Base-by-base conservation (phyloP, 1,140 invertebrate genomes). In the Papilio glaucus region DNA sequence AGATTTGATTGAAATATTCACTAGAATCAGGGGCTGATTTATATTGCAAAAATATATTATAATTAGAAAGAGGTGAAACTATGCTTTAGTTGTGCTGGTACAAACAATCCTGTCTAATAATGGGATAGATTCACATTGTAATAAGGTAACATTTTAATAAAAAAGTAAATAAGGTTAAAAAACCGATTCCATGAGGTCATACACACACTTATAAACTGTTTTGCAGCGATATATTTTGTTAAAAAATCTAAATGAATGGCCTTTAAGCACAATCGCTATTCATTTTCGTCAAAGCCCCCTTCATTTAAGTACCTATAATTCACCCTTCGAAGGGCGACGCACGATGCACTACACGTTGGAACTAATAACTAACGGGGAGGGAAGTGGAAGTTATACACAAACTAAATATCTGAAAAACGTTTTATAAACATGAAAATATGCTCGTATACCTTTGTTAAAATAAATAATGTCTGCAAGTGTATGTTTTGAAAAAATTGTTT, bases 1-100 rank as follows among this genome's bases (percentile, higher is more conserved):
- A 49, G n/a, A 68, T 68, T 68, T 42, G 41, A 29, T 68, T 68
- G n/a, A 42, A 68, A 68, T 45, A n/a, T 68, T 68, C 18, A 57
- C 49, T 4, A 57, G 49, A 57, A 57, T 4, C 49, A 21, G 21
- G 0, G 18, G 49, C 7, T 57, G 21, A 57, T 26, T 57, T 57
- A 57, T 9, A 26, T 57, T 21, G 49, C 21, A 57, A 65, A 41
- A 39, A 61, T 26, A 24, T 41, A 24, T 65, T 65, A 37, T 18
- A 65, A 39, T 37, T 8, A 21, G 12, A 9, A 41, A 41, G 18
- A 0, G 24, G 5, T 57, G 3, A 57, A 57, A 26, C 49, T 24
- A 13, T 4, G 4, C 12, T 57, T 26, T 10, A 4, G 12, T 21
- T 24, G 12, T 10, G 4, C 12, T 57, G 10, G 12, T 3, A 33